Percentiles rank a stretch among this genome's conserved stretches.
Evolutionary conservation across 2,888 invertebrate species (phyloP).

Genomic region (Leucoptera coffeella): DNA sequence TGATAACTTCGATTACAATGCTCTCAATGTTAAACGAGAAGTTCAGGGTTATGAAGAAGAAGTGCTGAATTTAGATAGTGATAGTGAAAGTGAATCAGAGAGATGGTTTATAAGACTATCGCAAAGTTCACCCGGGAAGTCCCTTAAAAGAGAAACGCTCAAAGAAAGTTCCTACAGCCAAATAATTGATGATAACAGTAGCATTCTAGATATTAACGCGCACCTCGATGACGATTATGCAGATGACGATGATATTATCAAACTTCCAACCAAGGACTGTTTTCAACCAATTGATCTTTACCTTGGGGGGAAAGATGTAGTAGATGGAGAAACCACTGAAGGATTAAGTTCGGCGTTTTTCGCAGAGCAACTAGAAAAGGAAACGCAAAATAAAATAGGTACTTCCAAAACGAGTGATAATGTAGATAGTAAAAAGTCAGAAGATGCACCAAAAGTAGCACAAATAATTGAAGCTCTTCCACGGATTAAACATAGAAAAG

Average conservation of each 20-base stretch:
- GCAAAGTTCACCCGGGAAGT: conserved; percentile 36
- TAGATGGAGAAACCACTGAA: conserved; percentile 1
- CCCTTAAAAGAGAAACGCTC: conserved; percentile 14
- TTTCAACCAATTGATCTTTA: too few relatives aligned
- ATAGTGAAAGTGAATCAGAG: conserved; percentile 48
- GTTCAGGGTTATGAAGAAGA: conserved; percentile 30
- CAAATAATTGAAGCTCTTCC: conserved; percentile 21
- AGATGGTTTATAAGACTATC: conserved; percentile 48
- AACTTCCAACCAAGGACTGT: not conserved
- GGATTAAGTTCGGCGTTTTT: conserved; percentile 2
- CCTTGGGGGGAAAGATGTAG: conserved; percentile 1
- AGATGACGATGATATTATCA: conserved; percentile 1
- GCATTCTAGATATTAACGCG: conserved; percentile 8
- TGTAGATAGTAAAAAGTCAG: conserved; percentile 4
- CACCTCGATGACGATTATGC: conserved; percentile 14
- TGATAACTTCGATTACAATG: conserved; percentile 22
- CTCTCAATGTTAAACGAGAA: conserved; percentile 33
- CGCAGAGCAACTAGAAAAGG: conserved; percentile 1
- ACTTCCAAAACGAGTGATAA: conserved; percentile 5
- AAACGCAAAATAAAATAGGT: conserved; percentile 5
- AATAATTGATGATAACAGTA: conserved; percentile 15
- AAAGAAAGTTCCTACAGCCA: conserved; percentile 34
- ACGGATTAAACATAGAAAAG: too few relatives aligned
- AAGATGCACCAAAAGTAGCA: conserved; percentile 13
- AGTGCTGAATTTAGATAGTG: conserved; percentile 28